Percentiles rank a stretch among this genome's conserved stretches.
These are phyloP conservation scores for Macrosiphum euphorbiae DNA, from an alignment of 2,888 invertebrate genomes.

Conservation along the genomic window DNA sequence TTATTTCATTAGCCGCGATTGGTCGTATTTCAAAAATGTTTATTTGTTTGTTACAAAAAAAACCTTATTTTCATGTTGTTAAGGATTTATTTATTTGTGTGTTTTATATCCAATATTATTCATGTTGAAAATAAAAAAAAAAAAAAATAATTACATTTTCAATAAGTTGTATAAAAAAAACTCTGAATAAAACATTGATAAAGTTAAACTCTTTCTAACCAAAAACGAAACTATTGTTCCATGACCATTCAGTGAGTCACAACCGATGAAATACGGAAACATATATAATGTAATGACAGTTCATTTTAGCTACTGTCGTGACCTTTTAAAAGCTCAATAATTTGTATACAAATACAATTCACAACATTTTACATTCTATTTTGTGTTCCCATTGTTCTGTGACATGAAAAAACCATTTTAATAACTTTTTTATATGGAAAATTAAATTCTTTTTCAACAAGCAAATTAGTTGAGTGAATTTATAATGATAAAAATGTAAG, in stretches of 20 bases:
- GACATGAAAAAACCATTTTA: neutral
- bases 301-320: neutral
- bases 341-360: neutral
- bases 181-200: neutral
- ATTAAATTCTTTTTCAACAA: neutral
- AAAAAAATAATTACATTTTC: neutral
- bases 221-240: neutral
- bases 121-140: neutral
- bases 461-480: neutral
- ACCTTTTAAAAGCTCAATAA: neutral
- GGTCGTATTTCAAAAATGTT: neutral
- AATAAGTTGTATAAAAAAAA: neutral
- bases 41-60: neutral
- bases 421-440: neutral
- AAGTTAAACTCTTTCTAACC: neutral
- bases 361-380: neutral
- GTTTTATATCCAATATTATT: constrained; percentile 13
- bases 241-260: neutral
- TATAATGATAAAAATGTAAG: neutral
- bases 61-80: neutral
- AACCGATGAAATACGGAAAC: neutral
- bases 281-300: constrained; percentile 14
- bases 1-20: neutral
- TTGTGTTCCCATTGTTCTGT: neutral
- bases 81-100: neutral